These are phyloP conservation scores for Ispidina picta DNA, from an alignment of 2,797 vertebrate genomes.

Conservation along the genomic window DNA sequence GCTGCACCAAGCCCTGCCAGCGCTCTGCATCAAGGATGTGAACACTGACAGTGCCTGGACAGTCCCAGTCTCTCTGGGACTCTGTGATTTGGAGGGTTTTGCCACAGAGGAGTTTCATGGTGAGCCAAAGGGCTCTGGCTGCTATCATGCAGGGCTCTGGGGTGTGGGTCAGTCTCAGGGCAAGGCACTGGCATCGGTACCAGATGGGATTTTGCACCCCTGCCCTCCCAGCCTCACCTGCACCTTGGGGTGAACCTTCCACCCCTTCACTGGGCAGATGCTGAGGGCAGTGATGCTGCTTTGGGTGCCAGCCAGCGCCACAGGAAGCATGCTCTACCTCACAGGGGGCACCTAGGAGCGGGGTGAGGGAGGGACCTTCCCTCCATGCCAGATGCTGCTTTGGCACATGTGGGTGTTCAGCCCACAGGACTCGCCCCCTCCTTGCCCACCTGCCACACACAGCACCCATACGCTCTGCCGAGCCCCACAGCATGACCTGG, in stretches of 20 bases:
- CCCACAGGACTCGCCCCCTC: background rate
- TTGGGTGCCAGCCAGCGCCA: background rate
- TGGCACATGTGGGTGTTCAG: background rate
- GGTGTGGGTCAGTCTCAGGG: background rate
- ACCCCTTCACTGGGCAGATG: fast-evolving
- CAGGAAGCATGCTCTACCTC: conserved; percentile 8
- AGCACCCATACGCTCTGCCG: fast-evolving
- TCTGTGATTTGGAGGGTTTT: background rate
- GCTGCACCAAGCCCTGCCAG: fast-evolving
- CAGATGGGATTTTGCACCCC: background rate
- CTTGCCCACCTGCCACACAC: background rate
- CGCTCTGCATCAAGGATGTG: fast-evolving
- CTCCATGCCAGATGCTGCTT: background rate
- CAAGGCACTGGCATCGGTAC: fast-evolving
- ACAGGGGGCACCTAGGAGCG: background rate
- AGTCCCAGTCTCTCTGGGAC: background rate
- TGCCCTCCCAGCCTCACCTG: background rate
- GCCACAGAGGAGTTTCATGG: background rate
- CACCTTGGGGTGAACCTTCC: background rate
- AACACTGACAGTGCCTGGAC: background rate
- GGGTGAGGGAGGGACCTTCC: background rate
- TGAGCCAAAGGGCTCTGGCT: background rate
- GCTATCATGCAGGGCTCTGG: background rate
- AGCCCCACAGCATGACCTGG: background rate
- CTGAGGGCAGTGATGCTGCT: background rate